These are phyloP conservation scores for Dioctria linearis DNA, from an alignment of 2,888 invertebrate genomes.

Conservation along the genomic window DNA sequence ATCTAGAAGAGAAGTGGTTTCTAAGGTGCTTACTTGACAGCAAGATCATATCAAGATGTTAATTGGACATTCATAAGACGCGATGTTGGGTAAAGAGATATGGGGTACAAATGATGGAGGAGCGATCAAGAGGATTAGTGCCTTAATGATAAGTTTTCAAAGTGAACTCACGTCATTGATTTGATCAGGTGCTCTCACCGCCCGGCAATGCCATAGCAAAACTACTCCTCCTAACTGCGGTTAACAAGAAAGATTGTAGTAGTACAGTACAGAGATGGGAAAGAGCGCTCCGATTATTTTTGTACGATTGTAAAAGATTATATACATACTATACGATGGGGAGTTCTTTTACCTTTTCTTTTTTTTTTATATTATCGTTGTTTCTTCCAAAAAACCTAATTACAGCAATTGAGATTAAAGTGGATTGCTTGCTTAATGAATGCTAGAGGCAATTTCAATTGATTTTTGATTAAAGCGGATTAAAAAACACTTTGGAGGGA, in stretches of 20 bases:
- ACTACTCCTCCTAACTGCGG: too few relatives aligned
- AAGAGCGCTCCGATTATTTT: constrained; percentile 20
- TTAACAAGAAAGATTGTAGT: too few relatives aligned
- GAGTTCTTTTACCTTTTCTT: not conserved
- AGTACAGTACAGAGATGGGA: constrained; percentile 24
- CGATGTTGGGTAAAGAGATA: constrained; percentile 24
- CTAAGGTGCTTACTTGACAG: constrained; percentile 6
- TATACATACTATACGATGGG: not conserved
- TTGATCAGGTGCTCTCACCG: constrained; percentile 27
- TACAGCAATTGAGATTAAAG: constrained; percentile 28
- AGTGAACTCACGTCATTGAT: constrained; percentile 24
- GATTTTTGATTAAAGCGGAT: constrained; percentile 32
- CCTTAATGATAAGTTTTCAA: constrained; percentile 44
- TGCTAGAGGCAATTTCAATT: constrained; percentile 18
- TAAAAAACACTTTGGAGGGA: constrained; percentile 1
- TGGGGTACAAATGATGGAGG: constrained; percentile 33
- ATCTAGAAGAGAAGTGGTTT: not conserved
- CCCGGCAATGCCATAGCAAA: not conserved
- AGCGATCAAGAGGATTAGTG: constrained; percentile 33
- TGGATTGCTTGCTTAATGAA: constrained; percentile 23
- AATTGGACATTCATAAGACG: constrained; percentile 51
- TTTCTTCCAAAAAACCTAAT: constrained; percentile 16
- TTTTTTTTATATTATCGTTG: constrained; percentile 30
- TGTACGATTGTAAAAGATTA: constrained; percentile 34
- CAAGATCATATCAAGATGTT: constrained; percentile 42